Evolutionary conservation across 2,797 vertebrate genomes (phyloP).

Genomic region (Taeniopygia guttata): DNA sequence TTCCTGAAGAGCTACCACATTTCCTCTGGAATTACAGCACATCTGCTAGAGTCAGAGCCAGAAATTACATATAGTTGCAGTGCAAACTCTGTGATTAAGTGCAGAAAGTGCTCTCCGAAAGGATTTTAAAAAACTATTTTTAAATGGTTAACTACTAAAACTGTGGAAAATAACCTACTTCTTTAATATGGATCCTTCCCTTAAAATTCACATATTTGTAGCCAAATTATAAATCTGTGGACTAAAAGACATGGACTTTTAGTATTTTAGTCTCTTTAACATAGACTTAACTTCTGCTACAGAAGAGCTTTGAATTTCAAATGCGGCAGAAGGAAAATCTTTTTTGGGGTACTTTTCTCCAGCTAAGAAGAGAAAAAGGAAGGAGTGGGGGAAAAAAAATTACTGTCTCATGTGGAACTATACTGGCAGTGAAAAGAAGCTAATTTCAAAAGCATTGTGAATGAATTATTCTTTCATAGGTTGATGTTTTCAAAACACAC

Average conservation of each 20-base stretch:
- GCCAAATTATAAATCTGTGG: neutral
- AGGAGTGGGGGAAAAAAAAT: neutral
- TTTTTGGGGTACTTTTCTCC: neutral
- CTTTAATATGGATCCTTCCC: neutral
- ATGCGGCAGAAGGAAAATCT: neutral
- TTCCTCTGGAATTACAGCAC: neutral
- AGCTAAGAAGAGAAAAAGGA: neutral
- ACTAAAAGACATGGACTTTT: neutral
- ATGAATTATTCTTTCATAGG: neutral
- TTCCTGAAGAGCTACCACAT: neutral
- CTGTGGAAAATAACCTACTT: neutral
- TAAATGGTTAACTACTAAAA: neutral
- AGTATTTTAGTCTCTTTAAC: neutral
- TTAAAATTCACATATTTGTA: neutral
- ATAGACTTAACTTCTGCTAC: neutral
- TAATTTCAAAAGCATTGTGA: neutral
- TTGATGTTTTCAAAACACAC: neutral
- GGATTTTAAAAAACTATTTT: neutral
- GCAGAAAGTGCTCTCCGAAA: neutral
- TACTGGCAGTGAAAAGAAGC: neutral
- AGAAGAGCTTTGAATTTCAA: neutral
- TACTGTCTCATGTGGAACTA: accelerated
- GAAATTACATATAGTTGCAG: neutral
- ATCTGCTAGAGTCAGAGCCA: neutral
- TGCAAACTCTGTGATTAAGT: neutral